Percentiles rank a stretch among this genome's conserved stretches.
Conservation (phyloP, 1,140 invertebrate genomes). For the Eubasilissa regina region DNA sequence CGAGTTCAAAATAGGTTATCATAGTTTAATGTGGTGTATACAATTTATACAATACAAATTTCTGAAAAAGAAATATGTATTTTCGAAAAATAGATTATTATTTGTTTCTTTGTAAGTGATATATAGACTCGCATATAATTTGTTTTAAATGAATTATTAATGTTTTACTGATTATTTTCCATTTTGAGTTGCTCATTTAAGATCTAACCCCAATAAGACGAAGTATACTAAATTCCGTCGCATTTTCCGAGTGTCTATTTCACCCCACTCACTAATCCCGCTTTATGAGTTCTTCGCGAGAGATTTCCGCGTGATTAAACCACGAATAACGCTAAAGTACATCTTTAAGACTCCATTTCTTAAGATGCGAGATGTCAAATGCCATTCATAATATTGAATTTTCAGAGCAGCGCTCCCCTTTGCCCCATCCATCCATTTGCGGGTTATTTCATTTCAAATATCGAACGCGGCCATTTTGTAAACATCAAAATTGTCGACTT, state of each 20-base stretch:
- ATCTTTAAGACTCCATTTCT: conserved; percentile 44
- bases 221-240: not conserved
- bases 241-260: conserved; percentile 36
- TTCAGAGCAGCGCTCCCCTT: conserved; percentile 8
- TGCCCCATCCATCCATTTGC: conserved; percentile 8
- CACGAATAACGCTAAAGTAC: conserved; percentile 40
- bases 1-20: too few species aligned
- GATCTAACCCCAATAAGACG: conserved; percentile 33
- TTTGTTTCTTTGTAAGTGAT: too few species aligned
- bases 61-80: too few species aligned
- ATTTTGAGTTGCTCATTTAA: not conserved
- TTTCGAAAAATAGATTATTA: too few species aligned
- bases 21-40: too few species aligned
- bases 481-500: not conserved
- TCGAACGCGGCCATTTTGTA: conserved; percentile 41
- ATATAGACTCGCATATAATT: too few species aligned
- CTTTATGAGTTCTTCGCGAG: conserved; percentile 49
- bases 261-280: conserved; percentile 46
- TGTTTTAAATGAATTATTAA: too few species aligned
- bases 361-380: conserved; percentile 45
- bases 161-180: too few species aligned
- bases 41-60: too few species aligned
- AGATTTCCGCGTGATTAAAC: conserved; percentile 50
- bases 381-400: conserved; percentile 54
- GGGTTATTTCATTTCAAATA: conserved; percentile 52